These are phyloP conservation scores for Caerostris extrusa DNA, from an alignment of 1,140 invertebrate species.

Conservation along the genomic window DNA sequence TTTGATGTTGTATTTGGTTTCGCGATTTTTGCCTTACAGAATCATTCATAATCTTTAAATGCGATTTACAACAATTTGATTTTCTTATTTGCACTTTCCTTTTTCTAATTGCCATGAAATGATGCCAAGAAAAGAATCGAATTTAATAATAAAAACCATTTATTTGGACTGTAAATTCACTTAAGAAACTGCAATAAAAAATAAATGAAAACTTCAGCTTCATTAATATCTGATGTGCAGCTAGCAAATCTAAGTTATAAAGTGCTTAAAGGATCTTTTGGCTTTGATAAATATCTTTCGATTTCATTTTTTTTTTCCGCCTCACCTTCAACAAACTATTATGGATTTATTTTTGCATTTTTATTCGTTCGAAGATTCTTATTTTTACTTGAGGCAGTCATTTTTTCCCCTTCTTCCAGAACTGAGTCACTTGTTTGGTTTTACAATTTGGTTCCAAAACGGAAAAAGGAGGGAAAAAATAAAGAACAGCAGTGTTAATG, in stretches of 20 bases:
- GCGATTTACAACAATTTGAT: no score
- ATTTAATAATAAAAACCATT: no score
- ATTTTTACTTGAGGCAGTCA: neutral
- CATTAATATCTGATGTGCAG: no score
- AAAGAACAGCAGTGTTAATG: neutral
- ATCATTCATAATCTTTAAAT: no score
- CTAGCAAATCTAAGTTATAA: constrained; percentile 20
- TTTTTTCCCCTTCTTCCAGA: neutral
- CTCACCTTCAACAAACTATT: neutral
- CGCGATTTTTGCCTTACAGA: no score
- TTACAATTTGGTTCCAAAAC: neutral
- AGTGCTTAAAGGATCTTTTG: constrained; percentile 43
- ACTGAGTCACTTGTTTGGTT: neutral
- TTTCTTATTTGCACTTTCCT: no score
- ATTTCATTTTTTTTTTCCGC: neutral
- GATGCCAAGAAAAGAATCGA: no score
- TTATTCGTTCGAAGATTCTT: neutral
- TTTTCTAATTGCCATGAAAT: no score
- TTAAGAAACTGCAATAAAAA: no score
- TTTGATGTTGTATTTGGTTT: no score
- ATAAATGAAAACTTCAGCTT: no score
- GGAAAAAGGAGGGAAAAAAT: neutral
- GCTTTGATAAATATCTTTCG: neutral
- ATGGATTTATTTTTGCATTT: neutral
- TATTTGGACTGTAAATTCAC: no score